phyloP scores from a whole-genome alignment of 1,140 invertebrate genomes.

The Trypoxylus dichotomus region DNA sequence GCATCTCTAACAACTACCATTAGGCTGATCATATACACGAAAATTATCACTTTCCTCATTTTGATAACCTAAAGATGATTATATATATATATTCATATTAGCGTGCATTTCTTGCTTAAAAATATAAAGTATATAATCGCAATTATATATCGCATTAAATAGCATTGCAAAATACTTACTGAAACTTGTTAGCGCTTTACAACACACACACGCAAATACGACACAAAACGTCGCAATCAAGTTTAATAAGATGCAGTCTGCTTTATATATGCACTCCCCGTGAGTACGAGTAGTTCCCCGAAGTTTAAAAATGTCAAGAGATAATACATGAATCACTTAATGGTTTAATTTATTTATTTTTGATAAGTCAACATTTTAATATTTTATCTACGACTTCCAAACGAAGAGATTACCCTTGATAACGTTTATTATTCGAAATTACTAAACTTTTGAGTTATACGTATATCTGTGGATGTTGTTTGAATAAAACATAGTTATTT shows the following conservation, averaged over 20 bases:
- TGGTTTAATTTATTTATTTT: not conserved
- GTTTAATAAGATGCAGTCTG: not conserved
- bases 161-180: not conserved
- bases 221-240: not conserved
- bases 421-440: no score
- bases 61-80: not conserved
- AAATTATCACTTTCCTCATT: not conserved
- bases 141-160: no score
- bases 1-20: not conserved
- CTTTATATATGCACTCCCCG: not conserved
- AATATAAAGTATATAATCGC: no score
- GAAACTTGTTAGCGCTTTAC: not conserved
- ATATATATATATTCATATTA: no score
- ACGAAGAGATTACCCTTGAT: no score
- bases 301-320: not conserved
- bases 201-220: not conserved
- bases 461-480: no score
- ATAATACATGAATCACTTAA: not conserved
- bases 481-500: no score
- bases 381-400: no score
- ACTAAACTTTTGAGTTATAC: no score
- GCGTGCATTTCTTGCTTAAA: no score
- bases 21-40: not conserved
- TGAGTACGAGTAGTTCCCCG: not conserved
- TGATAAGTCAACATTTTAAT: not conserved